Conservation (phyloP, 2,888 invertebrate genomes). For the Aphidoletes aphidimyza region DNA sequence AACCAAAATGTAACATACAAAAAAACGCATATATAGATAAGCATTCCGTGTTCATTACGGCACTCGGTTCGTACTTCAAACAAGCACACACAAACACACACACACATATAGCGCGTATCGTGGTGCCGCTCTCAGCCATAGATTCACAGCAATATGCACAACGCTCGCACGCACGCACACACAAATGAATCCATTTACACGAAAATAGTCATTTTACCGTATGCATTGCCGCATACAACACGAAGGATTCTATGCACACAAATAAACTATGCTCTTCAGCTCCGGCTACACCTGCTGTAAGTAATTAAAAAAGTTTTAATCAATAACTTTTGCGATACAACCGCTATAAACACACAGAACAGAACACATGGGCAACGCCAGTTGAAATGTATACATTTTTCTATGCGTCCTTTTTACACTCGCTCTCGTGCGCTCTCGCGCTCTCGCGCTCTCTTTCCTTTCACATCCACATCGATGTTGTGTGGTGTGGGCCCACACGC, state of each 20-base stretch:
- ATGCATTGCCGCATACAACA: background rate
- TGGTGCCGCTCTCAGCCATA: too few species aligned
- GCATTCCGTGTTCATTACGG: slow-evolving; percentile 39
- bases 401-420: background rate
- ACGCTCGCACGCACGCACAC: background rate
- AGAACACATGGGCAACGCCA: slow-evolving; percentile 27
- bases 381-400: background rate
- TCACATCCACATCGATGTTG: too few species aligned
- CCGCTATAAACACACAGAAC: slow-evolving; percentile 47
- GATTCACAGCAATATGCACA: too few species aligned
- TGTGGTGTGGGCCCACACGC: too few species aligned
- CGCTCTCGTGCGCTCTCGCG: background rate
- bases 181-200: background rate
- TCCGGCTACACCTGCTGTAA: slow-evolving; percentile 54
- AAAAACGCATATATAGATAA: slow-evolving; percentile 44
- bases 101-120: too few species aligned
- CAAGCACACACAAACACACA: background rate
- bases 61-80: background rate
- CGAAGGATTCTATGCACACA: background rate
- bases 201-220: slow-evolving; percentile 11
- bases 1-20: background rate
- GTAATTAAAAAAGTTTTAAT: slow-evolving; percentile 55
- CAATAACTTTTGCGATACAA: slow-evolving; percentile 52
- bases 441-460: background rate
- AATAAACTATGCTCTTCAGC: slow-evolving; percentile 43